Base-by-base conservation (phyloP, 2,888 invertebrate genomes). In the Eristalis pertinax region DNA sequence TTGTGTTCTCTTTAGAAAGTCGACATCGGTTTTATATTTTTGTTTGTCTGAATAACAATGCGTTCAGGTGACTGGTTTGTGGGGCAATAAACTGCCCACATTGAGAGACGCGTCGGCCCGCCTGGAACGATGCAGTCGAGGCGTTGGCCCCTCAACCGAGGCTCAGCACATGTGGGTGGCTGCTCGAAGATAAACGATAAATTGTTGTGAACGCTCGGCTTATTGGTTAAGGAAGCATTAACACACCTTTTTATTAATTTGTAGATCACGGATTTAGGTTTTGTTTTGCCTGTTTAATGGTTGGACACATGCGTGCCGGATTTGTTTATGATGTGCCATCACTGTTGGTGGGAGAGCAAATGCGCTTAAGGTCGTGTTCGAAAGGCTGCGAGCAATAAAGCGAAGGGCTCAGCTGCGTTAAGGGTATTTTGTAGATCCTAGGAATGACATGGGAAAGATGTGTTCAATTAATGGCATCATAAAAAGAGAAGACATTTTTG, bases 201-300 rank as follows among this genome's bases (percentile, higher is more conserved):
- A 77, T 76, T 81, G 77, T 85, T 62, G 58, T 68, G 29, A 41
- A 50, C 58, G 69, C 19, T 43, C 24, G 50, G 63, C 81, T 81
- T 85, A 81, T 77, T 68, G 63, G 58, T 77, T 85, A 22, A 77
- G 85, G 81, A 77, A 85, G 81, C 77, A 77, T 85, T 77, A 81
- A 69, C 77, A 69, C 81, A 69, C 58, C 58, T 73, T 76, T 67
- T 84, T 62, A 79, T 74, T 74, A 58, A 64, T 83, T 73, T 73
- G 3, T 41, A 68, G 1, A 38, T 62, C 41, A 64, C 35, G 29
- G 65, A 58, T 43, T 67, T 43, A 5, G 19, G 38, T 50, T 63
- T 56, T 74, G 43, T 32, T 69, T 69, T 32, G 65, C 64, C 29
- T 4, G 8, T 32, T 41, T 60, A 75, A 69, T 69, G 29, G 69